Conservation (phyloP, 2,888 invertebrate genomes). For the Lampropteryx suffumata region DNA sequence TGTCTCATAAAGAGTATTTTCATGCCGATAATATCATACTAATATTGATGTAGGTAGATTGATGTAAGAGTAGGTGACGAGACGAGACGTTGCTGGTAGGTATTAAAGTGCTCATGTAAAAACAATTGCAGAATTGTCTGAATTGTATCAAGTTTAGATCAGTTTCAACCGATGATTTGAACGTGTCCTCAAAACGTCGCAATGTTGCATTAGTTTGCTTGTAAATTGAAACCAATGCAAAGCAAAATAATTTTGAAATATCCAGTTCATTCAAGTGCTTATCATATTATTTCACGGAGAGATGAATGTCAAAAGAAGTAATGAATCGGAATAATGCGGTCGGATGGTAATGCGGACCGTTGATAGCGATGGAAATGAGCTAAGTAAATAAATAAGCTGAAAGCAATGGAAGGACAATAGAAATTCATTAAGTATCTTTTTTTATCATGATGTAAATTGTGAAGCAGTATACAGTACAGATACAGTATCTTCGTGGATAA, state of each 20-base stretch:
- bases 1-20: constrained; percentile 15
- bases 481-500: too few relatives aligned
- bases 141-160: constrained; percentile 10
- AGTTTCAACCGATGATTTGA: constrained; percentile 2
- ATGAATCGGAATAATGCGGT: constrained; percentile 30
- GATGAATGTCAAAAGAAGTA: constrained; percentile 26
- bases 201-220: neutral
- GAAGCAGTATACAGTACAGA: too few relatives aligned
- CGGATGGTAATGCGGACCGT: constrained; percentile 14
- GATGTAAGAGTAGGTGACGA: constrained; percentile 8
- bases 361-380: constrained; percentile 13
- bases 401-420: constrained; percentile 8
- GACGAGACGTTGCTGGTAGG: constrained; percentile 1
- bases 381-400: constrained; percentile 16
- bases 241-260: constrained; percentile 1
- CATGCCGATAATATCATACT: neutral
- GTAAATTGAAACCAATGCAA: constrained; percentile 7
- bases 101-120: too few relatives aligned
- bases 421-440: neutral
- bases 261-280: constrained; percentile 11
- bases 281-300: constrained; percentile 12
- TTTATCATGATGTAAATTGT: too few relatives aligned
- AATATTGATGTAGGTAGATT: constrained; percentile 1
- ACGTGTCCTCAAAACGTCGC: too few relatives aligned
- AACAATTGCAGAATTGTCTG: neutral